Conservation (phyloP, 2,888 invertebrate genomes). For the Elegia similella region DNA sequence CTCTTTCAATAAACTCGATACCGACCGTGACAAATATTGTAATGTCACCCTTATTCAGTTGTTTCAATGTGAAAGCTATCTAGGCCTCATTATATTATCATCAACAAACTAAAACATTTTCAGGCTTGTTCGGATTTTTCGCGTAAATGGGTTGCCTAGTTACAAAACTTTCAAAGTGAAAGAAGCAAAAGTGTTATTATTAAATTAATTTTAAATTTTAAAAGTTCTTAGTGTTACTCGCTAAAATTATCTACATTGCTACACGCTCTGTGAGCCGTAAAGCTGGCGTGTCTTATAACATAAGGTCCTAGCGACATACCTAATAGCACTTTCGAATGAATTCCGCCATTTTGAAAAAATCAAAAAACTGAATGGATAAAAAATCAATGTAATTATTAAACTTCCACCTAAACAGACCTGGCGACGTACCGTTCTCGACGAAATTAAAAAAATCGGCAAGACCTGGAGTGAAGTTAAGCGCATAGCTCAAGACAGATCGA, state of each 20-base stretch:
- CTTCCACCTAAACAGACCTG: no score
- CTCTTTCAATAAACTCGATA: conserved; percentile 2
- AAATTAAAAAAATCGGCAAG: no score
- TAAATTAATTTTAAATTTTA: background rate
- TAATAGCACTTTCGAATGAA: no score
- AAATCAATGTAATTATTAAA: no score
- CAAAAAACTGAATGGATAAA: no score
- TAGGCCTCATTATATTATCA: background rate
- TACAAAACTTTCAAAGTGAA: background rate
- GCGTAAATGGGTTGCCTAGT: background rate
- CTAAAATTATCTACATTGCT: background rate
- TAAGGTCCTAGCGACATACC: no score
- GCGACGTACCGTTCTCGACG: no score
- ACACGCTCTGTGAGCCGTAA: no score
- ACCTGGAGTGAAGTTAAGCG: no score
- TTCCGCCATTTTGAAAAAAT: no score
- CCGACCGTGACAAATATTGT: background rate
- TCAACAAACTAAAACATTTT: background rate
- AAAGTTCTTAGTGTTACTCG: background rate
- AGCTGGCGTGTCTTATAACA: no score
- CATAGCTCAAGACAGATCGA: no score
- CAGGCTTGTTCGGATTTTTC: background rate
- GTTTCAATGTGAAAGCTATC: background rate
- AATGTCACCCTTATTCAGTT: background rate
- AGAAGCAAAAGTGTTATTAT: background rate